phyloP scores from a whole-genome alignment of 2,113 vertebrate genomes.

The Sapajus apella region DNA sequence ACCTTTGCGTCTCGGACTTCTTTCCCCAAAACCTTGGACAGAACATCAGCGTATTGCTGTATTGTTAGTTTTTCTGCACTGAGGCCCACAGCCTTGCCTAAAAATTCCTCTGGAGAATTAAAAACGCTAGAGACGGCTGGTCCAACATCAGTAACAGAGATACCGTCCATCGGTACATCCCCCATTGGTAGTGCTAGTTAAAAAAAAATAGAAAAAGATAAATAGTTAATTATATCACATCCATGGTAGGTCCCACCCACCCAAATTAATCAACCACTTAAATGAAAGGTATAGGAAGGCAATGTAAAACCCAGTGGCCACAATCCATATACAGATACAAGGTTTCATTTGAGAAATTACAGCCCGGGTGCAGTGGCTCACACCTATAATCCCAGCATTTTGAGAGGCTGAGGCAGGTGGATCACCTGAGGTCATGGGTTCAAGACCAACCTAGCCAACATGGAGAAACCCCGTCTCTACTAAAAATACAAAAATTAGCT shows the following conservation, averaged over 20 bases:
- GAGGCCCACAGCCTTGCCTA: conserved; percentile 68
- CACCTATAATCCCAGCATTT: too few species aligned
- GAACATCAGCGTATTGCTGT: conserved; percentile 60
- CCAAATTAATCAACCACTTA: background rate
- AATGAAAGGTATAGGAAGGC: background rate
- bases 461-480: too few species aligned
- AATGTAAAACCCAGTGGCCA: background rate
- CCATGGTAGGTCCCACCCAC: background rate
- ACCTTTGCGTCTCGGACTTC: conserved; percentile 68
- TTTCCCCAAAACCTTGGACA: conserved; percentile 67
- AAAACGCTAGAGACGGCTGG: conserved; percentile 41
- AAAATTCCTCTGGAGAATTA: conserved; percentile 58
- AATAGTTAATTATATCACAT: background rate
- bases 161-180: conserved; percentile 63
- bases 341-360: background rate
- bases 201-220: background rate
- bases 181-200: conserved; percentile 68
- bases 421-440: too few species aligned
- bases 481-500: too few species aligned
- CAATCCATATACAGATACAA: background rate
- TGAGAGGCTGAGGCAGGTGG: too few species aligned
- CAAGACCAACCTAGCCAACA: too few species aligned
- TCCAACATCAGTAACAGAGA: conserved; percentile 61
- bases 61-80: conserved; percentile 57
- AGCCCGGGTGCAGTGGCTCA: too few species aligned